Conservation (phyloP, 1,140 invertebrate genomes). For the Drosophila kohkoa region DNA sequence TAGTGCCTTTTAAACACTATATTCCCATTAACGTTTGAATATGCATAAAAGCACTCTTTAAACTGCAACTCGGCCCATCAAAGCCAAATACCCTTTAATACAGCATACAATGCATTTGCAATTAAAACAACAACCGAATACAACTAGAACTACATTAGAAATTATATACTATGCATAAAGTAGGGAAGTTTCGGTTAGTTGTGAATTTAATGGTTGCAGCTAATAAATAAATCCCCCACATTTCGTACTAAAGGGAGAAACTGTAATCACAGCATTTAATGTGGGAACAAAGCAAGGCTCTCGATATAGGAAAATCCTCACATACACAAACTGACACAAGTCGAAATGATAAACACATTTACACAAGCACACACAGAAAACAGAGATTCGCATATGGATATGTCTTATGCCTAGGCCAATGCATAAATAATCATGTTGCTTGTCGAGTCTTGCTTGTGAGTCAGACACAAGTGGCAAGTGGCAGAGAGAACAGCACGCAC, state of each 20-base stretch:
- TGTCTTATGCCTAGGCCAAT: constrained; percentile 33
- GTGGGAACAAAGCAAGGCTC: constrained; percentile 9
- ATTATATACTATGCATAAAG: constrained; percentile 5
- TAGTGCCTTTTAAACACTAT: too few species aligned
- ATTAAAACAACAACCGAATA: constrained; percentile 15
- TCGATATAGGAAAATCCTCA: background rate
- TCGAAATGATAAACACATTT: constrained; percentile 37
- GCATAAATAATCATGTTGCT: constrained; percentile 51
- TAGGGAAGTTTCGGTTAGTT: background rate
- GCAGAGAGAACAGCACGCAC: constrained; percentile 5
- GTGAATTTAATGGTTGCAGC: constrained; percentile 17
- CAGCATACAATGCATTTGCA: background rate
- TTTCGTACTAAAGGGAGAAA: constrained; percentile 19
- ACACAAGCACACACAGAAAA: background rate
- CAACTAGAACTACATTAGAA: constrained; percentile 12
- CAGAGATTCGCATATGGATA: constrained; percentile 57
- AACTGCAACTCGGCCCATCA: background rate
- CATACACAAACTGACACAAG: constrained; percentile 47
- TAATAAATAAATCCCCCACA: constrained; percentile 30
- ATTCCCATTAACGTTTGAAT: background rate
- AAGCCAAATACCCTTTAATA: background rate
- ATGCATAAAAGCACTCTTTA: background rate
- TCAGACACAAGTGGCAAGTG: constrained; percentile 1
- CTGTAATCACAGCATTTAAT: constrained; percentile 55
- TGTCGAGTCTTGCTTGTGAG: constrained; percentile 15